Conservation (phyloP, 2,797 vertebrate genomes). For the Emydoidea blandingii region DNA sequence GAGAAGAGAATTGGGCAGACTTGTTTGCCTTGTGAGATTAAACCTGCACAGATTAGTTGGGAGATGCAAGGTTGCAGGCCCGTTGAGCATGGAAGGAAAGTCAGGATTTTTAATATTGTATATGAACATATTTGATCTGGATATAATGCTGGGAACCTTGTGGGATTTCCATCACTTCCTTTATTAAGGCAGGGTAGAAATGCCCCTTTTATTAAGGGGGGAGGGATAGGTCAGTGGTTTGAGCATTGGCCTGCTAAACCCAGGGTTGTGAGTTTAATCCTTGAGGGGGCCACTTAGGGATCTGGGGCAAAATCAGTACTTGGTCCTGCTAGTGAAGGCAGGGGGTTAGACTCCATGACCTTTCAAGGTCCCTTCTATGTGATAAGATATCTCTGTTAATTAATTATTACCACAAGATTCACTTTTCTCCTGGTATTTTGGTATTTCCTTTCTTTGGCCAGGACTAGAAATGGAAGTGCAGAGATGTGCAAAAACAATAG, state of each 20-base stretch:
- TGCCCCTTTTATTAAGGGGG: no score
- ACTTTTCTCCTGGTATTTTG: background rate
- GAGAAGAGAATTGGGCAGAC: background rate
- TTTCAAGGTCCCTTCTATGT: no score
- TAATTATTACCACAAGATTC: no score
- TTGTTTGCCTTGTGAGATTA: background rate
- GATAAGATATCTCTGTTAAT: no score
- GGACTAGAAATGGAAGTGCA: background rate
- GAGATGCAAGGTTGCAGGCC: background rate
- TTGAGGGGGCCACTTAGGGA: no score
- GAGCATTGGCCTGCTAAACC: no score
- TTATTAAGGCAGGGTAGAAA: background rate
- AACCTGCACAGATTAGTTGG: background rate
- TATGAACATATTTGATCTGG: background rate
- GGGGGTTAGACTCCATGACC: no score
- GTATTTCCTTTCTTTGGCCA: background rate
- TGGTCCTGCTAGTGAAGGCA: no score
- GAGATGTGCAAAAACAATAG: background rate
- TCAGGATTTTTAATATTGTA: background rate
- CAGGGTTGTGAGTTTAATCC: no score
- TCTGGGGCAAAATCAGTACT: no score
- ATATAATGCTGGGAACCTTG: background rate
- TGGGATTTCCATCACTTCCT: background rate
- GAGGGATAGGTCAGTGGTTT: no score
- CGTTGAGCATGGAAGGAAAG: background rate